Evolutionary conservation across 2,797 vertebrate species (phyloP), one percentile per base, ranked within the genome.

Genomic region (Oreonectes daqikongensis): DNA sequence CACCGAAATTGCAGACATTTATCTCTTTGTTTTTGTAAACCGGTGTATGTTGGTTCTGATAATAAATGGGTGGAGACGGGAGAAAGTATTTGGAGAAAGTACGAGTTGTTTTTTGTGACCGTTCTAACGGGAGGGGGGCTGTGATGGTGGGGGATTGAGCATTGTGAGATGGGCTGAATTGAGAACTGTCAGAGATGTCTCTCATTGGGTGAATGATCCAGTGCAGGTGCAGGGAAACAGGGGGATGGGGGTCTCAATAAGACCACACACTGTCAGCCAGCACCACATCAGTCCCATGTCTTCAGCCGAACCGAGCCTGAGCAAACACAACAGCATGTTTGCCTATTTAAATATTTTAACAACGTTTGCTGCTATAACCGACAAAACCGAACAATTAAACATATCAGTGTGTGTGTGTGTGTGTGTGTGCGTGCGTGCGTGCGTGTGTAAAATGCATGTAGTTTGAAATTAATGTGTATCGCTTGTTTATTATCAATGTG

Each of bases 181-280:
- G 93, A 94, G 91, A 92, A 90, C 92, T 95, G 93, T 94, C 93
- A 94, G 92, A 94, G 92, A 93, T 91, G 94, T 93, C 89, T 90
- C 85, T 93, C 88, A 91, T 88, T 93, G 93, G 91, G 92, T 96
- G 95, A 96, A 95, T 95, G 94, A 96, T 94, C 92, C 91, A 94
- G 93, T 93, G 96, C 96, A 98, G 96, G 96, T 98, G 96, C 96
- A 95, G 93, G 88, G 88, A 92, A 90, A 93, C 93, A 91, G 89
- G 89, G 88, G 90, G 88, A 88, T 88, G 89, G 90, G 85, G 89
- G 84, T 63, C 78, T 65, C 93, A 96, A 95, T 94, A 93, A 88
- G 96, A 96, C 95, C 95, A 97, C 96, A 97, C 96, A 97, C 95
- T 96, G 95, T 92, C 95, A 95, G 94, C 93, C 95, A 95, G 95